phyloP scores from a whole-genome alignment of 2,797 vertebrate genomes.

The Chrysolophus pictus region DNA sequence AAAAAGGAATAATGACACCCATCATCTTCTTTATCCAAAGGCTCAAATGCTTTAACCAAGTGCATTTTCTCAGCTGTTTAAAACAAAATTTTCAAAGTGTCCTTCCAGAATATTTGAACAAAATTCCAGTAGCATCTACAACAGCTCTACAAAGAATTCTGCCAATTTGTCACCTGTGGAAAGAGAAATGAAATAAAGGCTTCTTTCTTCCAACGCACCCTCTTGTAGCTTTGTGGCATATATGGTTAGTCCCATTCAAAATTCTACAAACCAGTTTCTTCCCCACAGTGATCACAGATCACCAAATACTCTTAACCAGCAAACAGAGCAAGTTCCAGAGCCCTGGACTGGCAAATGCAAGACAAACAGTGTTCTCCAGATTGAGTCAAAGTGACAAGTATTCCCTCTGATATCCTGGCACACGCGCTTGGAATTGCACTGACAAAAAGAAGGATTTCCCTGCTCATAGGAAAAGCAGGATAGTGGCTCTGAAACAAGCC shows the following conservation, averaged over 20 bases:
- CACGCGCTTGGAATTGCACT: slow-evolving; percentile 6
- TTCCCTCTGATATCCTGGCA: slow-evolving; percentile 1
- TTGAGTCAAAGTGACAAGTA: neutral
- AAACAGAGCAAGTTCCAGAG: neutral
- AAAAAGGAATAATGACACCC: neutral
- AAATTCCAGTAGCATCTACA: neutral
- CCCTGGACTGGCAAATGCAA: neutral
- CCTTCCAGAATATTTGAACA: neutral
- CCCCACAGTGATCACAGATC: neutral
- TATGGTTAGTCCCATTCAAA: neutral
- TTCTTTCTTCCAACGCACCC: neutral
- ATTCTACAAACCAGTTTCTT: neutral
- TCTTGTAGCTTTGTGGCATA: neutral
- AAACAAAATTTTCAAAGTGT: neutral
- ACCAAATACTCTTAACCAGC: neutral
- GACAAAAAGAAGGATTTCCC: slow-evolving; percentile 60
- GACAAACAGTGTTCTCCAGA: neutral
- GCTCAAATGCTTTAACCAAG: neutral
- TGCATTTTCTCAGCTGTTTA: neutral
- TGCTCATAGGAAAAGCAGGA: slow-evolving; percentile 32
- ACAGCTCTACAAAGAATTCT: neutral
- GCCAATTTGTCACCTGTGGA: neutral
- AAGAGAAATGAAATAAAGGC: neutral
- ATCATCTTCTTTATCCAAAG: neutral
- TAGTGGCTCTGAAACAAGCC: slow-evolving; percentile 16